A percentile compares a stretch with the other conserved stretches of the same genome.
phyloP scores from a whole-genome alignment of 2,113 vertebrate species.

The Sprattus sprattus region DNA sequence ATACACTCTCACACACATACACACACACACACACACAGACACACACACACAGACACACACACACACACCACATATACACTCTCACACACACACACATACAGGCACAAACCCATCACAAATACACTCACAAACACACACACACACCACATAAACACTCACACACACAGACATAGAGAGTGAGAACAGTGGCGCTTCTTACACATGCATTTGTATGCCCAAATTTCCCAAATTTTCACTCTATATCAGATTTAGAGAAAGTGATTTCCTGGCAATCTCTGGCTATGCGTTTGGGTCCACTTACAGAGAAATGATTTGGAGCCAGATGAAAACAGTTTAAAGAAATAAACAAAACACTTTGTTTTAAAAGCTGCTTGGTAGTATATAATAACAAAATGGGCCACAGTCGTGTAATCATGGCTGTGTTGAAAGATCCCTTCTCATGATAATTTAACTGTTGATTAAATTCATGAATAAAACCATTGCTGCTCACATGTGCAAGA shows the following conservation, averaged over 20 bases:
- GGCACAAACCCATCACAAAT: too few relatives aligned
- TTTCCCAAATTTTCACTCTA: slow-evolving; percentile 66
- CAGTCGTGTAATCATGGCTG: slow-evolving; percentile 29
- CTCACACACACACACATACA: neutral
- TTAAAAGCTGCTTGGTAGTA: slow-evolving; percentile 5
- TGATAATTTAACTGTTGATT: slow-evolving; percentile 32
- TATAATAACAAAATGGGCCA: slow-evolving; percentile 47
- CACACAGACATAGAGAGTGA: slow-evolving; percentile 49
- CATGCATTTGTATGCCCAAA: slow-evolving; percentile 70
- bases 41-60: neutral
- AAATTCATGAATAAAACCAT: slow-evolving; percentile 21
- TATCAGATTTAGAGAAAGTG: slow-evolving; percentile 73
- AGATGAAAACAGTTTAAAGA: slow-evolving; percentile 76
- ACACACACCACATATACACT: too few relatives aligned
- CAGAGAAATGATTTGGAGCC: slow-evolving; percentile 72
- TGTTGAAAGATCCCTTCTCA: slow-evolving; percentile 25
- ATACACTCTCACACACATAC: neutral
- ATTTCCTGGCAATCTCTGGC: slow-evolving; percentile 61
- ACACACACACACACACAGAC: neutral
- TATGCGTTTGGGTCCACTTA: slow-evolving; percentile 79
- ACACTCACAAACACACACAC: neutral
- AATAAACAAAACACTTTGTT: slow-evolving; percentile 68
- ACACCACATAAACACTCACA: neutral
- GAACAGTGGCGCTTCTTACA: slow-evolving; percentile 59
- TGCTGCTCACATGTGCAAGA: neutral